Evolutionary conservation across 2,888 invertebrate species (phyloP).

Genomic region (Idaea dimidiata): DNA sequence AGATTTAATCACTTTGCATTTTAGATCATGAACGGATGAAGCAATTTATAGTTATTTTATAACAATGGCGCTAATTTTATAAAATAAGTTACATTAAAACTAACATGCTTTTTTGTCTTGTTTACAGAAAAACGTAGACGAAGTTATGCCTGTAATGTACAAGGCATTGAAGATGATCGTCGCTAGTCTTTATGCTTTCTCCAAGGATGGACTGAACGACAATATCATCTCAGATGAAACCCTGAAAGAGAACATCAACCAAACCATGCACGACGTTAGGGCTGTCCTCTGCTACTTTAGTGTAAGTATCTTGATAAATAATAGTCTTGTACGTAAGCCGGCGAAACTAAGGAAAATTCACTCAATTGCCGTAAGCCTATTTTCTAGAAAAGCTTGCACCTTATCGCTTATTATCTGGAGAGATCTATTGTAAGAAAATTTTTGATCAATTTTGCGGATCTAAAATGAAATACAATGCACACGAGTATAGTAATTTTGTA

Average conservation of each 20-base stretch:
- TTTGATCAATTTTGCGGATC: too few relatives aligned
- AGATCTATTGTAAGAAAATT: too few relatives aligned
- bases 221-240: slow-evolving; percentile 48
- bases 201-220: slow-evolving; percentile 75
- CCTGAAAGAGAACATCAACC: slow-evolving; percentile 74
- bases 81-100: neutral
- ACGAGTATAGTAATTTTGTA: too few relatives aligned
- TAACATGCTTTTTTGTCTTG: slow-evolving; percentile 27
- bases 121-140: slow-evolving; percentile 57
- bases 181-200: slow-evolving; percentile 85
- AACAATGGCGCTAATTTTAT: too few relatives aligned
- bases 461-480: too few relatives aligned
- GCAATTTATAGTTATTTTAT: too few relatives aligned
- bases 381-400: too few relatives aligned
- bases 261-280: slow-evolving; percentile 81
- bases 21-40: too few relatives aligned
- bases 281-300: slow-evolving; percentile 85
- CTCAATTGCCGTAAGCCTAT: too few relatives aligned
- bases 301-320: slow-evolving; percentile 56
- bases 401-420: too few relatives aligned
- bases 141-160: slow-evolving; percentile 81
- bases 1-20: too few relatives aligned
- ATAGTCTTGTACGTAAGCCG: neutral
- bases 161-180: slow-evolving; percentile 86
- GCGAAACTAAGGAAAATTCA: too few relatives aligned